Evolutionary conservation across 2,888 invertebrate species (phyloP), one percentile per base, ranked within the genome.

Genomic region (Amitus sp.): DNA sequence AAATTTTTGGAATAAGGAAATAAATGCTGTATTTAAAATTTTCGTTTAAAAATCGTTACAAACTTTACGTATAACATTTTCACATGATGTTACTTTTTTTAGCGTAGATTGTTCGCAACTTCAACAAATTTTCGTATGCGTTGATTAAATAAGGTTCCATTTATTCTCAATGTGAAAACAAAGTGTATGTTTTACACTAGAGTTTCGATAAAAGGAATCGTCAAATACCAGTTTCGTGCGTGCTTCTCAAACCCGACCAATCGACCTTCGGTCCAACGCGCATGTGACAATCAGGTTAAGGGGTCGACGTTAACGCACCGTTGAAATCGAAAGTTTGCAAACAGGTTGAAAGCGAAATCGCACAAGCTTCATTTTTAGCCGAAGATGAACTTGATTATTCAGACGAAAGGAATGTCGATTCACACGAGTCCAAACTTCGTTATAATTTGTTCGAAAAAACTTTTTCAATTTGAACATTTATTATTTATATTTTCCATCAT

Each of bases 321-420:
- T 15, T 42, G 62, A 62, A 66, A 66, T 46, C 57, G 66, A 66
- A 58, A 63, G 66, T 66, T 60, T 45, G 56, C 59, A 62, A 56
- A 60, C 53, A 43, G 45, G 55, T 50, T 46, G 62, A 65, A 59
- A 56, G 56, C 40, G 54, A 63, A 56, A 62, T 47, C 15, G 39
- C 46, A 28, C 5, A 9, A 40, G 19, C 23, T 20, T 5, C 47
- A 53, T 53, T 57, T 62, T 62, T 62, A 49, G 28, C 30, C 12
- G 13, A n/a, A 7, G 47, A 19, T 34, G 5, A 28, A 18, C 34
- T 5, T 12, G 34, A 34, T 12, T 20, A 34, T 18, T 42, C 40
- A 42, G 30, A 20, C 13, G 15, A 13, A 12, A 43, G 43, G 12
- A 37, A 12, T 37, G 18, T 42, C n/a, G 20, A 42, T 18, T 42